Conservation (phyloP, 2,113 vertebrate genomes). For the Lepisosteus oculatus region DNA sequence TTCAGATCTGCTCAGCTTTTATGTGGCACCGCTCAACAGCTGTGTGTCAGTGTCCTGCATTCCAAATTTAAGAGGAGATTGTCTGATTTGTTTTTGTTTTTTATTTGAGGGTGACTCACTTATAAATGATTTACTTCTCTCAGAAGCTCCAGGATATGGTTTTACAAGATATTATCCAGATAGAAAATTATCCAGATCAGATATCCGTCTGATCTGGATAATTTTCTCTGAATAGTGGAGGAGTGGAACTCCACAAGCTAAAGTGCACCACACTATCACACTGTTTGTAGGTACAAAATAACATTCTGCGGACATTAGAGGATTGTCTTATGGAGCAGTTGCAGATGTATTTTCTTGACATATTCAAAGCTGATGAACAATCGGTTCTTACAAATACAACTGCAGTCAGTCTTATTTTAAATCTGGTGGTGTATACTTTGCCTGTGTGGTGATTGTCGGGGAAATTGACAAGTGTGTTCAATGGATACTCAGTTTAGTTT, state of each 20-base stretch:
- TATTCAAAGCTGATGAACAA: neutral
- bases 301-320: too few species aligned
- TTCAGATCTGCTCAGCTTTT: neutral
- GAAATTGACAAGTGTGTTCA: conserved; percentile 6
- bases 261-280: too few species aligned
- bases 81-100: neutral
- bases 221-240: too few species aligned
- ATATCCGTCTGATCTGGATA: too few species aligned
- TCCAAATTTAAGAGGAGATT: neutral
- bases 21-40: neutral
- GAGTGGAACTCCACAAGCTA: too few species aligned
- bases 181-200: too few species aligned
- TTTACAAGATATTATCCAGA: too few species aligned
- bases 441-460: neutral
- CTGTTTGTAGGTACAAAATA: too few species aligned
- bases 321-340: too few species aligned
- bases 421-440: neutral
- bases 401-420: neutral
- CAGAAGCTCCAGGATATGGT: neutral
- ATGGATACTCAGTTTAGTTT: neutral
- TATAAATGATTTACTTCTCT: too few species aligned
- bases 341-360: neutral
- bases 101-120: neutral
- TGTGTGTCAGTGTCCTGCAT: too few species aligned
- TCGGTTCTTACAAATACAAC: neutral